Evolutionary conservation across 1,140 invertebrate genomes (phyloP).

Genomic region (Capitella teleta): DNA sequence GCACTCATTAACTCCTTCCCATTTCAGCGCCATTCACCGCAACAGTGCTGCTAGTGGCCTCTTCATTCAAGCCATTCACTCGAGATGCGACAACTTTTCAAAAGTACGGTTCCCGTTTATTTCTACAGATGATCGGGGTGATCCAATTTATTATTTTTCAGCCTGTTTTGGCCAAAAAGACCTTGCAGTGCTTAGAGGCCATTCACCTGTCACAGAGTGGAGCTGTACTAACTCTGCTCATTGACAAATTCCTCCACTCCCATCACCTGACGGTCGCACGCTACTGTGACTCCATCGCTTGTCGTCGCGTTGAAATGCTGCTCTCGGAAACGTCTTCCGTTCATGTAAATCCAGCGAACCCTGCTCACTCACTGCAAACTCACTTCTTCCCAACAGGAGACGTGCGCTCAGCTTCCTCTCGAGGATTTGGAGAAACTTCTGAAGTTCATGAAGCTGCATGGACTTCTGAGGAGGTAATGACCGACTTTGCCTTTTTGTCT

Average conservation of each 20-base stretch:
- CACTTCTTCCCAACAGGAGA: conserved; percentile 28
- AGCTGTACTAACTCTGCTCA: conserved; percentile 48
- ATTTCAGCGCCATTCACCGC: conserved; percentile 51
- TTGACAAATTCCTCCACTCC: conserved; percentile 50
- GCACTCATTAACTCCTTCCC: not conserved
- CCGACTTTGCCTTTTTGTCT: not conserved
- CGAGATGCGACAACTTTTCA: conserved; percentile 45
- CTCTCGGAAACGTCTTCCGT: conserved; percentile 48
- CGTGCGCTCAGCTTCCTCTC: conserved; percentile 48
- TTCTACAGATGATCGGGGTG: conserved; percentile 23
- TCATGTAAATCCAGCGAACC: not conserved
- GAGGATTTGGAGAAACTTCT: conserved; percentile 50
- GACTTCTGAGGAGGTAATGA: conserved; percentile 47
- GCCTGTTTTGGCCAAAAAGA: conserved; percentile 48
- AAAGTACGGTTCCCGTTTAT: conserved; percentile 6
- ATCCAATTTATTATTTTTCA: conserved; percentile 14
- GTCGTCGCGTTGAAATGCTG: conserved; percentile 53
- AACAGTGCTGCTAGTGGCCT: conserved; percentile 57
- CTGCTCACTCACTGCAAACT: not conserved
- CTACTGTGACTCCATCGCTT: conserved; percentile 51
- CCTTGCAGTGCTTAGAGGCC: conserved; percentile 54
- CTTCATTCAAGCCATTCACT: conserved; percentile 57
- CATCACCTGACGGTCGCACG: conserved; percentile 51
- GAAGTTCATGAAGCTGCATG: conserved; percentile 43
- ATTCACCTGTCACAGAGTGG: conserved; percentile 57